Conservation (phyloP, 2,797 vertebrate species). For the Emys orbicularis region DNA sequence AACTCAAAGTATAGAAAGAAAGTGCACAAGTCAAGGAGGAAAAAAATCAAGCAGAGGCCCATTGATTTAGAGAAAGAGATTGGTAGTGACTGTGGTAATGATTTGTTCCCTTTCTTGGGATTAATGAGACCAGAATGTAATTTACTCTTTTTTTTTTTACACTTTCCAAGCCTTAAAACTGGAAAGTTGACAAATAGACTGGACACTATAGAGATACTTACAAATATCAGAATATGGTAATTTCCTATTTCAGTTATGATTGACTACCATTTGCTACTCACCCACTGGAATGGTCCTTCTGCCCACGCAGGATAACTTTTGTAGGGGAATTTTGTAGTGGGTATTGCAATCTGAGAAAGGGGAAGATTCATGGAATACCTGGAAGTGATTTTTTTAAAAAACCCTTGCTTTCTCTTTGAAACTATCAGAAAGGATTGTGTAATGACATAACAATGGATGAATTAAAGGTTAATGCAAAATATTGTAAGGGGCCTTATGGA, state of each 20-base stretch:
- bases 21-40: not conserved
- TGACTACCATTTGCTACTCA: not conserved
- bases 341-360: slow-evolving; percentile 13
- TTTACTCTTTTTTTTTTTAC: not conserved
- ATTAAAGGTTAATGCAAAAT: slow-evolving; percentile 59
- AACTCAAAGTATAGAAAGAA: not conserved
- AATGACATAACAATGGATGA: not conserved
- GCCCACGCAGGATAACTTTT: not conserved
- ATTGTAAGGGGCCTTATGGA: slow-evolving; percentile 28
- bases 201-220: not conserved
- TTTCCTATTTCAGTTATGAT: not conserved
- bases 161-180: accelerated
- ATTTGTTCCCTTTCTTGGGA: not conserved
- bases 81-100: not conserved
- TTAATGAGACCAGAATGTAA: not conserved
- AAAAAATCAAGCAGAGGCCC: not conserved
- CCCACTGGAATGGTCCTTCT: not conserved
- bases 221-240: not conserved
- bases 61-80: not conserved
- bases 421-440: not conserved
- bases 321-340: not conserved
- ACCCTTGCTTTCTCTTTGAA: not conserved
- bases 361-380: not conserved
- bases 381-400: not conserved
- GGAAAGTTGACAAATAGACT: not conserved